These are phyloP conservation scores for Xanthia togata DNA, from an alignment of 2,888 invertebrate species.

Conservation along the genomic window DNA sequence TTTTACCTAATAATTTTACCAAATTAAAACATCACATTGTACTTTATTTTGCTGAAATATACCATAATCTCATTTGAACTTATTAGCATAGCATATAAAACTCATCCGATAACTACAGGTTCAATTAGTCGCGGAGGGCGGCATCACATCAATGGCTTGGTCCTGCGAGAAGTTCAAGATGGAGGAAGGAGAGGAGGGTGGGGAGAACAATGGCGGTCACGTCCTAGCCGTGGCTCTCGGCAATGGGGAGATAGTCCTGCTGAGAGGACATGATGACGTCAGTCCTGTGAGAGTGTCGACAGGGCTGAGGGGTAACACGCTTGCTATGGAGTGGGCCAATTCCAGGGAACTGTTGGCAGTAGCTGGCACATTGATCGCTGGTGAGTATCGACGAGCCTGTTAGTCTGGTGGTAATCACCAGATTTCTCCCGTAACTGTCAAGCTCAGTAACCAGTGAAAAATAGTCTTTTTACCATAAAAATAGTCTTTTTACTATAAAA, in stretches of 20 bases:
- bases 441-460: background rate
- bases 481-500: too few relatives aligned
- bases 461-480: background rate
- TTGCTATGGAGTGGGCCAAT: conserved; percentile 99
- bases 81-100: background rate
- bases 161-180: conserved; percentile 99
- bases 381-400: conserved; percentile 67
- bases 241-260: conserved; percentile 96
- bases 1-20: background rate
- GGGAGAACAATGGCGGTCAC: conserved; percentile 91
- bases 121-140: conserved; percentile 96
- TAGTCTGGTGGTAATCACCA: background rate
- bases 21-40: background rate
- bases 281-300: conserved; percentile 96
- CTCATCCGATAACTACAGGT: conserved; percentile 82
- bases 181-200: conserved; percentile 97
- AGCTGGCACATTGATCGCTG: conserved; percentile 93
- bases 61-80: background rate
- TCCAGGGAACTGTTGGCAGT: conserved; percentile 97
- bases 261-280: conserved; percentile 98
- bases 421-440: background rate
- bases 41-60: too few relatives aligned
- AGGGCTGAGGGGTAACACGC: conserved; percentile 93
- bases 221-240: conserved; percentile 96
- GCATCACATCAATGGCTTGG: conserved; percentile 98